phyloP scores from a whole-genome alignment of 2,113 vertebrate species.

The Megaceryle maxima region DNA sequence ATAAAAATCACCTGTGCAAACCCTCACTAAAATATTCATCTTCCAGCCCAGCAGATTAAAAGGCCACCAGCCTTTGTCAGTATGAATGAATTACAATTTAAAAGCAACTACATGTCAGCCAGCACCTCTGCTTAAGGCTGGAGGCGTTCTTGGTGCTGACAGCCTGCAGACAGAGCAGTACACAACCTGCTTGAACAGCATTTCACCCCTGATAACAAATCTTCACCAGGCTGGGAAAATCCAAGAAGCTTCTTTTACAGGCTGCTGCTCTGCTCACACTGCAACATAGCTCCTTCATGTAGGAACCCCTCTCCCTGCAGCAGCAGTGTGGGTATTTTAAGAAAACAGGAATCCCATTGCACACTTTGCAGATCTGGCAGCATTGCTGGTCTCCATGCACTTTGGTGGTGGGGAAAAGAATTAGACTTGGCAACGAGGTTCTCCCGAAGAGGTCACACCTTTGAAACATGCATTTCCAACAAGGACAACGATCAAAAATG shows the following conservation, averaged over 20 bases:
- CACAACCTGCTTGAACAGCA: not conserved
- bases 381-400: not conserved
- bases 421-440: not conserved
- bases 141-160: not conserved
- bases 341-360: not conserved
- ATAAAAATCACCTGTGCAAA: not conserved
- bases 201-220: not conserved
- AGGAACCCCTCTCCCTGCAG: not conserved
- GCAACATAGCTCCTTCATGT: accelerated
- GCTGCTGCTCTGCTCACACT: not conserved
- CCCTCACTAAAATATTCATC: not conserved
- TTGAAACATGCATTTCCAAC: not conserved
- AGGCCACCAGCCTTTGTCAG: not conserved
- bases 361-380: not conserved
- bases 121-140: accelerated
- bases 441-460: not conserved
- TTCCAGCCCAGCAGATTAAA: not conserved
- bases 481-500: not conserved
- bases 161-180: accelerated
- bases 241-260: not conserved
- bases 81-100: not conserved
- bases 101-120: accelerated
- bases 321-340: not conserved
- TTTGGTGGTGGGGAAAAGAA: not conserved
- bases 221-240: not conserved